Percentiles rank a stretch among this genome's conserved stretches.
Conservation (phyloP, 2,888 invertebrate genomes). For the Cerceris rybyensis region DNA sequence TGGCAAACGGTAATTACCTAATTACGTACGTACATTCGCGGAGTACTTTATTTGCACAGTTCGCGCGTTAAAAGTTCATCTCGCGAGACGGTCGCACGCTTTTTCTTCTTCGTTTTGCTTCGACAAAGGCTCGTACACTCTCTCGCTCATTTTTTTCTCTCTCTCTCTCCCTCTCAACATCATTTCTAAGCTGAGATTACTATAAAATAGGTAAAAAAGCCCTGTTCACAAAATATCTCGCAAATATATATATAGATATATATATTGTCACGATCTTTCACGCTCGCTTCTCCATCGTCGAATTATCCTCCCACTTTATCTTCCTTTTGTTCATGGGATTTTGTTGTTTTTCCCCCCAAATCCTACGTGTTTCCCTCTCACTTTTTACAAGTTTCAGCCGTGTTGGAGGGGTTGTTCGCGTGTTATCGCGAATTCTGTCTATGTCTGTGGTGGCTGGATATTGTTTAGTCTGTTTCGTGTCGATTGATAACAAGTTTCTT, state of each 20-base stretch:
- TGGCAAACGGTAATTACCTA: conserved; percentile 66
- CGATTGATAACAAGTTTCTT: too few relatives aligned
- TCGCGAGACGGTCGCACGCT: conserved; percentile 1
- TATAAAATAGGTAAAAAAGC: conserved; percentile 78
- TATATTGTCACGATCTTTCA: conserved; percentile 74
- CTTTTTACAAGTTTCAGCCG: background rate
- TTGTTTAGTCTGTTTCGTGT: too few relatives aligned
- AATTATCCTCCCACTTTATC: conserved; percentile 1
- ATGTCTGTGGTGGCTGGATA: too few relatives aligned
- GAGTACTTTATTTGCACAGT: conserved; percentile 59
- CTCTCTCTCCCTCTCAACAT: too few relatives aligned
- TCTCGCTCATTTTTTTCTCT: too few relatives aligned
- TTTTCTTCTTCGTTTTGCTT: conserved; percentile 24
- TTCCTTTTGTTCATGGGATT: background rate
- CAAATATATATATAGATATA: conserved; percentile 71
- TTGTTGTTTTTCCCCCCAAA: background rate
- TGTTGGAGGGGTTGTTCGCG: background rate
- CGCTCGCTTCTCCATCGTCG: conserved; percentile 13
- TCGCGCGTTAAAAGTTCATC: conserved; percentile 16
- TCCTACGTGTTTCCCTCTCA: background rate
- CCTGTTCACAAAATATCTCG: conserved; percentile 76
- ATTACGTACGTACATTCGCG: conserved; percentile 70
- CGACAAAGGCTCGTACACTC: conserved; percentile 65
- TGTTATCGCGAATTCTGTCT: too few relatives aligned
- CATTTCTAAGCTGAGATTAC: conserved; percentile 72